Base-by-base conservation (phyloP, 2,888 invertebrate genomes). In the Amphipyra tragopoginis region DNA sequence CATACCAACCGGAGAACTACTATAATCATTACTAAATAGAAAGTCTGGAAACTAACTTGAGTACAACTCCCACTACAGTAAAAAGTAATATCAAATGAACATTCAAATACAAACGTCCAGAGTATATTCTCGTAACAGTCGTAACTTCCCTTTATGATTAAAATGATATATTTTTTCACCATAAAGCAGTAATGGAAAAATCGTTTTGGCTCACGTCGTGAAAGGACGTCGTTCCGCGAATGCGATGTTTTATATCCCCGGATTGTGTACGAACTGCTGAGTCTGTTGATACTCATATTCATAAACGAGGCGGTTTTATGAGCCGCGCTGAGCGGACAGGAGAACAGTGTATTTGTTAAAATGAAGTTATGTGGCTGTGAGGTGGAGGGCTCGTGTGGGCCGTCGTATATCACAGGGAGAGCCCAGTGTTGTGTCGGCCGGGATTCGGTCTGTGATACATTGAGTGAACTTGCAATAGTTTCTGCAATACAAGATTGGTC, bases 231-330 rank as follows among this genome's bases (percentile, higher is more conserved):
- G 54, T 61, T 62, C 48, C 39, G 34, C 43, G 38, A 61, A 50
- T 33, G 36, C 51, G 39, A 53, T 39, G 40, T 36, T 64, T 70
- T 66, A 73, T 60, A 62, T 52, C 49, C 44, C 39, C 14, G 38
- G 62, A 52, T 51, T 15, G 53, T 15, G 53, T 56, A 44, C n/a
- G 40, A 50, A 39, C 55, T 54, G 57, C 65, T 67, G 63, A 67
- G 42, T 57, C 52, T 59, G 51, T 34, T 36, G 45, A 63, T 42
- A 53, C 43, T 61, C 53, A 54, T 59, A 58, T 67, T 65, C 68
- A 56, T 61, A 60, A 50, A 55, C 43, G 59, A 58, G 26, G 10
- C 44, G 45, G 21, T 64, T 56, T 66, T 58, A 63, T 47, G 42
- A 43, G 21, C 21, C 8, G 11, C 7, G 14, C n/a, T 38, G 43